Percentiles rank a stretch among this genome's conserved stretches.
Evolutionary conservation across 2,797 vertebrate genomes (phyloP).

Genomic region (Urophycis tenuis): DNA sequence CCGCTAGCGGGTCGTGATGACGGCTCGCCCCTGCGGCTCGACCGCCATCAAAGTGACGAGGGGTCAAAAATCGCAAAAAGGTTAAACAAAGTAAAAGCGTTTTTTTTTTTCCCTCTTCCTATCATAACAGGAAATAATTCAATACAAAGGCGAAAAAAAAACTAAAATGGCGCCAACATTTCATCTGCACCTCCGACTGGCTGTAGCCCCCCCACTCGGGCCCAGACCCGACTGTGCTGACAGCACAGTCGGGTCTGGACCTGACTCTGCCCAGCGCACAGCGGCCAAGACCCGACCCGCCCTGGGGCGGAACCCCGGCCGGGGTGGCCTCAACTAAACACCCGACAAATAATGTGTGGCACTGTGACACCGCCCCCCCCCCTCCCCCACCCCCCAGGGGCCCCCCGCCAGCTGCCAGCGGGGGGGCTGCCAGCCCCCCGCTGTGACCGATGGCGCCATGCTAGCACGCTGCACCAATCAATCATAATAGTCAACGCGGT

Average conservation of each 20-base stretch:
- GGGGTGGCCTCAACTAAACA: neutral
- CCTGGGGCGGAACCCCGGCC: neutral
- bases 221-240: no score
- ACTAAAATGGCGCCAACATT: no score
- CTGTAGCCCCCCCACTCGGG: no score
- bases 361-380: neutral
- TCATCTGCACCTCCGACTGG: no score
- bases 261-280: constrained; percentile 36
- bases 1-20: constrained; percentile 31
- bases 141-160: neutral
- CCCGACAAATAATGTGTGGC: neutral
- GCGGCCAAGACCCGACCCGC: neutral
- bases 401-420: neutral
- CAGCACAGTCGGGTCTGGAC: no score
- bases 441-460: neutral
- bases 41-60: constrained; percentile 17
- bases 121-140: neutral
- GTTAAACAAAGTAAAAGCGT: neutral
- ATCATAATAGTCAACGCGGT: neutral
- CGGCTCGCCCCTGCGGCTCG: constrained; percentile 27
- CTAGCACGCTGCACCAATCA: neutral
- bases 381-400: no score
- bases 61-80: constrained; percentile 15
- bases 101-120: no score
- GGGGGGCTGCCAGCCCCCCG: neutral